Evolutionary conservation across 2,888 invertebrate genomes (phyloP).

Genomic region (Erebia palarica): DNA sequence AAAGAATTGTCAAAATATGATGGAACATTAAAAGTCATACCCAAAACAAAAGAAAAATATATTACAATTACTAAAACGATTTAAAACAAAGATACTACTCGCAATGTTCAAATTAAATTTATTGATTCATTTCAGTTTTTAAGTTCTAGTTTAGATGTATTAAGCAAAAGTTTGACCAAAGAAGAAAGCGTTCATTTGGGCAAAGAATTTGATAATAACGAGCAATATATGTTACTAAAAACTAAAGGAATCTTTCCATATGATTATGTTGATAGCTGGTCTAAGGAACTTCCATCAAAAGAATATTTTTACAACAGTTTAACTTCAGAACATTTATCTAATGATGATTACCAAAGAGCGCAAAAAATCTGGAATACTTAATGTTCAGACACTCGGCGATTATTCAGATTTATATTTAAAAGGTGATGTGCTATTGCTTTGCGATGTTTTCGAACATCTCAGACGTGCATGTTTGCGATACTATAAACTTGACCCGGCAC

Average conservation of each 20-base stretch:
- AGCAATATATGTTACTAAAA: background rate
- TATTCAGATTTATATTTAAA: conserved; percentile 43
- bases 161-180: background rate
- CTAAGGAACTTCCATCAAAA: background rate
- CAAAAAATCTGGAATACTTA: background rate
- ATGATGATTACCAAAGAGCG: background rate
- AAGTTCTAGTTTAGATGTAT: background rate
- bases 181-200: background rate
- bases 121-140: background rate
- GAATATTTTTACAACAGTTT: background rate
- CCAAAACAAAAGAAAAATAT: background rate
- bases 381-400: conserved; percentile 1
- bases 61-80: background rate
- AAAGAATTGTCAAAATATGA: background rate
- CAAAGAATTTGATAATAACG: background rate
- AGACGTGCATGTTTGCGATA: conserved; percentile 37
- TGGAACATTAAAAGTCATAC: background rate
- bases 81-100: background rate
- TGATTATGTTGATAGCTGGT: background rate
- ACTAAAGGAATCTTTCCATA: background rate
- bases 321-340: background rate
- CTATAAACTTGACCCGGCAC: conserved; percentile 45
- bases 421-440: conserved; percentile 42
- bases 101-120: background rate
- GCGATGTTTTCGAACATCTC: conserved; percentile 48